phyloP scores from a whole-genome alignment of 2,888 invertebrate genomes.

The Polydrusus pterygomalis region DNA sequence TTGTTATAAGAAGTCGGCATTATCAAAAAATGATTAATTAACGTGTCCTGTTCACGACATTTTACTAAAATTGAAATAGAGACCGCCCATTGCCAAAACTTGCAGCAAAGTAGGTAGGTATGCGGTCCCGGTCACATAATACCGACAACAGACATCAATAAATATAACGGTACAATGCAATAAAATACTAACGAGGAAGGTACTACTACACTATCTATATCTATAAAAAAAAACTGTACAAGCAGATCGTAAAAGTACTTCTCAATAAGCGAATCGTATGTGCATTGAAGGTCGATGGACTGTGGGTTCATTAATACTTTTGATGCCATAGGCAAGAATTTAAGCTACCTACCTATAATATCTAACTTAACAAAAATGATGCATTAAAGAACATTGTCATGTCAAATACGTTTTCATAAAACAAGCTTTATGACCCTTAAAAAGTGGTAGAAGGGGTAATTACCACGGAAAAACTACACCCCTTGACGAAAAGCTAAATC shows the following conservation, averaged over 20 bases:
- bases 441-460: no score
- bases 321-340: no score
- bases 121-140: no score
- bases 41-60: background rate
- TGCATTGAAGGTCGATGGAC: constrained; percentile 19
- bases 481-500: no score
- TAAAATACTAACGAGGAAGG: background rate
- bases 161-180: constrained; percentile 17
- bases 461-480: no score
- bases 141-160: background rate
- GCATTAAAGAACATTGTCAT: no score
- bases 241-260: background rate
- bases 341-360: no score
- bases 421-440: no score
- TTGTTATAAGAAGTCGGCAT: no score
- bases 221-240: constrained; percentile 11
- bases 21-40: no score
- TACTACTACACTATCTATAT: background rate
- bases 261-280: background rate
- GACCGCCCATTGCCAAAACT: background rate
- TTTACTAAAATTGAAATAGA: background rate
- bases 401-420: no score
- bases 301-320: background rate
- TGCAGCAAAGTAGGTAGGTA: background rate
- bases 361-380: no score